Evolutionary conservation across 2,888 invertebrate genomes (phyloP).

Genomic region (Catocala fraxini): DNA sequence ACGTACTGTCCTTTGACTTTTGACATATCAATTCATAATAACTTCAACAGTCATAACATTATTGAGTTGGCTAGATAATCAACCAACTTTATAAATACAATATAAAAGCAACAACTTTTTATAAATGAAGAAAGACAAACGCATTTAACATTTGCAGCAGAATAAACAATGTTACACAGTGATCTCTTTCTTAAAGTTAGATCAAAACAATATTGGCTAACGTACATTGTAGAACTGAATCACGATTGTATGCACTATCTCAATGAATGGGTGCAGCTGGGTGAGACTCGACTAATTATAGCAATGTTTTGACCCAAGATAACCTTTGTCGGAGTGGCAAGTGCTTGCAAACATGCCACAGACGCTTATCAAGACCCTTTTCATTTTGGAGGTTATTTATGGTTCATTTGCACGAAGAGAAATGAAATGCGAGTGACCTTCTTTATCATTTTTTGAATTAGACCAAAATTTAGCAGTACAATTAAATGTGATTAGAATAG

Average conservation of each 20-base stretch:
- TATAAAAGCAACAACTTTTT: neutral
- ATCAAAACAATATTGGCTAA: conserved; percentile 11
- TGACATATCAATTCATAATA: too few species aligned
- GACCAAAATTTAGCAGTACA: too few species aligned
- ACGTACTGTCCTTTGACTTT: too few species aligned
- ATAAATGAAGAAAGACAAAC: neutral
- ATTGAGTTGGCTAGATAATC: too few species aligned
- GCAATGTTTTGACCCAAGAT: conserved; percentile 64
- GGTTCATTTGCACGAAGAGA: neutral
- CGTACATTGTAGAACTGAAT: conserved; percentile 44
- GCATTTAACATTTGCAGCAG: neutral
- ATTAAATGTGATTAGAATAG: too few species aligned
- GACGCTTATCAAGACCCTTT: conserved; percentile 1
- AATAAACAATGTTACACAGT: neutral
- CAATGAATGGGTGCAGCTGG: conserved; percentile 64
- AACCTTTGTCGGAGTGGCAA: conserved; percentile 56
- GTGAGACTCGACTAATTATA: conserved; percentile 67
- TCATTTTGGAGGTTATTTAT: neutral
- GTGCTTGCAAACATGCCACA: conserved; percentile 32
- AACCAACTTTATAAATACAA: neutral
- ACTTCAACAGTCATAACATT: too few species aligned
- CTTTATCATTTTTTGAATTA: too few species aligned
- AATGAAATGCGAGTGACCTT: too few species aligned
- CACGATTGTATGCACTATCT: conserved; percentile 47
- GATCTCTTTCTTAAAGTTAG: conserved; percentile 8